Evolutionary conservation across 2,113 vertebrate species (phyloP).

Genomic region (Psephotus haematonotus): DNA sequence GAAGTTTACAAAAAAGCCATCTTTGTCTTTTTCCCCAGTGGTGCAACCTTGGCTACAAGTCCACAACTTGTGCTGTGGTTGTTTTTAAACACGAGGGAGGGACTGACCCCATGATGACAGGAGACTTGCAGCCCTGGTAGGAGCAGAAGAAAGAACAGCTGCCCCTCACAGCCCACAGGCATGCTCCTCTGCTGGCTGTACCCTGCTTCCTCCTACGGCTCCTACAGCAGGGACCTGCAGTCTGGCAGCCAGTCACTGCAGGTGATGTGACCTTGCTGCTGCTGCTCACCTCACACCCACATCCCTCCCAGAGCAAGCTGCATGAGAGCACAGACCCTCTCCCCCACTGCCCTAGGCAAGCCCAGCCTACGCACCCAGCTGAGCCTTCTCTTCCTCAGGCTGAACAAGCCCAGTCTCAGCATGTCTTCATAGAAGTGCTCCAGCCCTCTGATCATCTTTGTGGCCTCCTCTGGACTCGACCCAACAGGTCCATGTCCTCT

Average conservation of each 20-base stretch:
- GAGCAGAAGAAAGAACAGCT: fast-evolving
- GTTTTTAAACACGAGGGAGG: neutral
- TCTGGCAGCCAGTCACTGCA: neutral
- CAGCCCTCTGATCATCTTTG: neutral
- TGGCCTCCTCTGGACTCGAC: neutral
- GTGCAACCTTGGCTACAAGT: neutral
- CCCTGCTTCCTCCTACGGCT: fast-evolving
- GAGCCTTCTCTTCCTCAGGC: neutral
- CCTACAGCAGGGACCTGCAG: neutral
- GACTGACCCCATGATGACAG: neutral
- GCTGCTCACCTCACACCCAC: neutral
- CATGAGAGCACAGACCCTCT: too few relatives aligned
- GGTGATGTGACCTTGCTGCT: neutral
- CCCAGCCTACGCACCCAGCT: neutral
- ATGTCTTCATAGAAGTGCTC: neutral
- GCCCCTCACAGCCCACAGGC: neutral
- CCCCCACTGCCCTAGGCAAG: neutral
- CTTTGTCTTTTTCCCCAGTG: neutral
- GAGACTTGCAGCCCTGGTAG: neutral
- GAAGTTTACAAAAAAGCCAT: neutral
- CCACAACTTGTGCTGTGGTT: neutral
- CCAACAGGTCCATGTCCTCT: neutral
- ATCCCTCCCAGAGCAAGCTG: neutral
- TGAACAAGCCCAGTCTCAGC: neutral
- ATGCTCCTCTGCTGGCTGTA: neutral